Base-by-base conservation (phyloP, 2,797 vertebrate species). In the Epinephelus coioides region DNA sequence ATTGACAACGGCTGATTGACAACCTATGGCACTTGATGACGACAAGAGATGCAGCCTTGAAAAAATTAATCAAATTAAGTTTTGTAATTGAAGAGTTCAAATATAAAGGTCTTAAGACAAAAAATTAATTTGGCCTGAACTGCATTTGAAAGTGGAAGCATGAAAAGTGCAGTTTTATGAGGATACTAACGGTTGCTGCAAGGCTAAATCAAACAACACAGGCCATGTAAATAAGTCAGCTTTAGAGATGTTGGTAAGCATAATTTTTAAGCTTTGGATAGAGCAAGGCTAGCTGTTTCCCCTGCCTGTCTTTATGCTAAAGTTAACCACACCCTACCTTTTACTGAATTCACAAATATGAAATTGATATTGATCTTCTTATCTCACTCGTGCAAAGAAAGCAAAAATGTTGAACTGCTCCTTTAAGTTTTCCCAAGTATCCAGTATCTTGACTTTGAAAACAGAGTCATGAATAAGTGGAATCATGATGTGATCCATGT, bases 401-500 rank as follows among this genome's bases (percentile, higher is more conserved):
- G n/a, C 27, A 25, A 64, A 73, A 40, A 51, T 30, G 17, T 53
- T 54, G 23, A 60, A 11, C 21, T 56, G 5, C 12, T 60, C 71
- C 47, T 61, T 66, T 14, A 46, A 19, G 40, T 53, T 38, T 74
- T 72, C 53, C 69, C 30, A 27, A n/a, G 18, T 12, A 27, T 59
- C 65, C 27, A 12, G 18, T 80, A 56, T 73, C 71, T 73, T 54
- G 46, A 74, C 55, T 56, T 50, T 56, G 12, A 63, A 43, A 60
- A n/a, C 6, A 1, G 43, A 11, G 30, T 40, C 6, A 67, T 55
- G 47, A 78, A 61, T 9, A 59, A 60, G 64, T 59, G 65, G 40
- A 73, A 65, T 77, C 62, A 67, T 55, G 78, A 75, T 76, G 75
- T 43, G 78, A 69, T 65, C 54, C 14, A 11, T 3, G 55, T 46